Evolutionary conservation across 2,888 invertebrate genomes (phyloP).

Genomic region (Tachina fera): DNA sequence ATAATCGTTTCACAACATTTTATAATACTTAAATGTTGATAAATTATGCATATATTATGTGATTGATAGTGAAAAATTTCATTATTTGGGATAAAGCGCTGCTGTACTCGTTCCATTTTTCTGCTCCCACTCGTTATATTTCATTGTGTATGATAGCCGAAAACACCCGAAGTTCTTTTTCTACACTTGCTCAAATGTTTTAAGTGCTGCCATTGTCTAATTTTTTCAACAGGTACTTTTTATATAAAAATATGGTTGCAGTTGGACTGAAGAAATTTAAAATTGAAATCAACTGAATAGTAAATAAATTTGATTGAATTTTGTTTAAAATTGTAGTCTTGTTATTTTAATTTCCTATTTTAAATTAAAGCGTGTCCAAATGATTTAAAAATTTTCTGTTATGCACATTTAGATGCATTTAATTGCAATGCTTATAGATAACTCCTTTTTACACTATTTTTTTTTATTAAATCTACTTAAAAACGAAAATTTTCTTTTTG

Average conservation of each 20-base stretch:
- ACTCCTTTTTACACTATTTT: too few species aligned
- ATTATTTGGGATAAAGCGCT: slow-evolving; percentile 66
- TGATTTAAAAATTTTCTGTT: too few species aligned
- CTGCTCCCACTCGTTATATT: slow-evolving; percentile 68
- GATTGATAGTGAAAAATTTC: slow-evolving; percentile 15
- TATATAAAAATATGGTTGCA: background rate
- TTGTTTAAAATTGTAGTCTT: too few species aligned
- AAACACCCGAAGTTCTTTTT: slow-evolving; percentile 73
- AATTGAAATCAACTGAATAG: background rate
- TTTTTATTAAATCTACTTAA: too few species aligned
- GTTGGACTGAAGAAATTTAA: background rate
- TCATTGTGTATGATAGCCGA: slow-evolving; percentile 71
- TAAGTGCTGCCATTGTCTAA: slow-evolving; percentile 69
- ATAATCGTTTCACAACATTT: background rate
- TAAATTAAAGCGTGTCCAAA: too few species aligned
- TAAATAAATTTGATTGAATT: too few species aligned
- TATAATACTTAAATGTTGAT: background rate
- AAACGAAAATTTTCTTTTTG: too few species aligned
- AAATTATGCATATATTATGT: background rate
- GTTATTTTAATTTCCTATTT: too few species aligned
- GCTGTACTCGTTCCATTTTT: slow-evolving; percentile 66
- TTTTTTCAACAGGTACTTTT: slow-evolving; percentile 63
- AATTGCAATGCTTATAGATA: too few species aligned
- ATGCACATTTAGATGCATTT: too few species aligned
- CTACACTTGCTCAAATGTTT: slow-evolving; percentile 74